Evolutionary conservation across 2,888 invertebrate species (phyloP).

Genomic region (Chironomus tentans): DNA sequence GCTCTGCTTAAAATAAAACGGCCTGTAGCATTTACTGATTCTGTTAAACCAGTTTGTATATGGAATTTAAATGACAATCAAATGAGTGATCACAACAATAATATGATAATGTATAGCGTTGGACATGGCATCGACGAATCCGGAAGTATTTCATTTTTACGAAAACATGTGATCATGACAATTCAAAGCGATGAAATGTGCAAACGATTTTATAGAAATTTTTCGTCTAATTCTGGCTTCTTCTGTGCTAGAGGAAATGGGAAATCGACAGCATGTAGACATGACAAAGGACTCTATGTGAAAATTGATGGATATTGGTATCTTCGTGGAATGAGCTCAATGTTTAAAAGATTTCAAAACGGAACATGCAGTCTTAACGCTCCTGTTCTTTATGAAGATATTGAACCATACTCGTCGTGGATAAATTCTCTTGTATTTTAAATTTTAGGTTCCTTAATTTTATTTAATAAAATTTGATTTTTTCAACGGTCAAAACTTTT

Average conservation of each 20-base stretch:
- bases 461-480: no score
- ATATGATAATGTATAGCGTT: not conserved
- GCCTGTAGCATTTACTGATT: not conserved
- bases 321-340: constrained; percentile 12
- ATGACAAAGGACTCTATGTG: not conserved
- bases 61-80: not conserved
- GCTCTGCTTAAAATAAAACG: not conserved
- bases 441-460: no score
- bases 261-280: not conserved
- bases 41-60: constrained; percentile 2
- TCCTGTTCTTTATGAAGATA: constrained; percentile 15
- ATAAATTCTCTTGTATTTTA: not conserved
- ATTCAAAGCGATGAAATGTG: not conserved
- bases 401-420: not conserved
- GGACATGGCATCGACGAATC: not conserved
- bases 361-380: not conserved
- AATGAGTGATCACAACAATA: not conserved
- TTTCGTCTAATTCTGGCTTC: not conserved
- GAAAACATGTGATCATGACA: not conserved
- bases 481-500: no score
- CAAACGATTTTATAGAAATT: not conserved
- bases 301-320: constrained; percentile 1
- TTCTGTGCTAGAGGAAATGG: constrained; percentile 19
- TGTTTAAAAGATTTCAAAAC: constrained; percentile 7
- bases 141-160: not conserved